Evolutionary conservation across 2,113 vertebrate species (phyloP).

Genomic region (Prionailurus bengalensis): DNA sequence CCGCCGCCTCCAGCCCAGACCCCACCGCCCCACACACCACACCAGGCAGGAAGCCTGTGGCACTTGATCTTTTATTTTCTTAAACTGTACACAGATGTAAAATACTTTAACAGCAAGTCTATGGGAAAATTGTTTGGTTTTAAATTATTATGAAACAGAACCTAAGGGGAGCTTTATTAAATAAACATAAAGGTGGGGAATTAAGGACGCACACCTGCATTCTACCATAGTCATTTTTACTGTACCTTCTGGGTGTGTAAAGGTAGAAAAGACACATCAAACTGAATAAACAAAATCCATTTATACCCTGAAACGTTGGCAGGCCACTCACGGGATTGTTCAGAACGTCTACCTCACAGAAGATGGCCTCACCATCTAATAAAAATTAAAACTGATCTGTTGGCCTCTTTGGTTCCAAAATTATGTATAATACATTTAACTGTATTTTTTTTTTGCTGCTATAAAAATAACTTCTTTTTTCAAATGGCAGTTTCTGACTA

Average conservation of each 20-base stretch:
- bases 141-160: constrained; percentile 98
- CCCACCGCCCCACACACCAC: constrained; percentile 64
- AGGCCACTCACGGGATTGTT: constrained; percentile 93
- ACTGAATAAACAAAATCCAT: constrained; percentile 94
- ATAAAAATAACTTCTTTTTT: constrained; percentile 98
- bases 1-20: not conserved
- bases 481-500: constrained; percentile 98
- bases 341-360: constrained; percentile 90
- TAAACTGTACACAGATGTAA: constrained; percentile 97
- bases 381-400: constrained; percentile 94
- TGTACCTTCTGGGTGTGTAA: constrained; percentile 92
- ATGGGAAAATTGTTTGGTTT: constrained; percentile 95
- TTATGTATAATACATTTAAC: constrained; percentile 97
- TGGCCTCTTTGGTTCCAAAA: constrained; percentile 99
- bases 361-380: constrained; percentile 93
- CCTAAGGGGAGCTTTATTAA: constrained; percentile 98
- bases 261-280: constrained; percentile 94
- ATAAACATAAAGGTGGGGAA: constrained; percentile 95
- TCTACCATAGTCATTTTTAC: constrained; percentile 86
- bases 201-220: constrained; percentile 89
- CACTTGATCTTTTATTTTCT: constrained; percentile 95
- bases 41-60: constrained; percentile 70
- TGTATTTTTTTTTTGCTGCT: constrained; percentile 94
- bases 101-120: constrained; percentile 91
- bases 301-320: constrained; percentile 96